Conservation (phyloP, 2,888 invertebrate genomes). For the Allophyes oxyacanthae region DNA sequence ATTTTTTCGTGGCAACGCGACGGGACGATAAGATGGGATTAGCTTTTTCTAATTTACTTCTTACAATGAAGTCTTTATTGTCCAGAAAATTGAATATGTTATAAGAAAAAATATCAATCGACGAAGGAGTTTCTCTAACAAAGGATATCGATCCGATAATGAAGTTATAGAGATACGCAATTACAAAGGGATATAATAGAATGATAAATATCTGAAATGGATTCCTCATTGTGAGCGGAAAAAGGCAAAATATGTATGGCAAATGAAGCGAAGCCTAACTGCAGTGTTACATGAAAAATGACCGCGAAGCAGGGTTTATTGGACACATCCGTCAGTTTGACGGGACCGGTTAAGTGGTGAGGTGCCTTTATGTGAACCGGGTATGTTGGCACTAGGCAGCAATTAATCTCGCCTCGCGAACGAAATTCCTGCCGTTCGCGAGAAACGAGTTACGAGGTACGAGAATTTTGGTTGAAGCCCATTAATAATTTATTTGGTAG, state of each 20-base stretch:
- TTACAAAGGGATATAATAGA: no score
- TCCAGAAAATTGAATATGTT: slow-evolving; percentile 34
- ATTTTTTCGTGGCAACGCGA: slow-evolving; percentile 18
- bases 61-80: slow-evolving; percentile 15
- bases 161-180: no score
- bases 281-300: slow-evolving; percentile 42
- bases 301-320: slow-evolving; percentile 39
- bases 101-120: slow-evolving; percentile 13
- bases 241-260: slow-evolving; percentile 6
- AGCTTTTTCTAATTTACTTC: slow-evolving; percentile 42
- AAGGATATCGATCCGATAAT: not conserved
- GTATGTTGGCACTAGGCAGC: slow-evolving; percentile 28
- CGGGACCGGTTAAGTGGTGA: slow-evolving; percentile 31
- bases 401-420: slow-evolving; percentile 46
- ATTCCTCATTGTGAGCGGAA: not conserved
- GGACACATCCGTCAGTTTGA: slow-evolving; percentile 50
- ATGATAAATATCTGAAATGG: not conserved
- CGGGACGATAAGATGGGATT: slow-evolving; percentile 28
- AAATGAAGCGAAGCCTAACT: slow-evolving; percentile 22
- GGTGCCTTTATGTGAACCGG: slow-evolving; percentile 32
- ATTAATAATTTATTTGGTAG: slow-evolving; percentile 23
- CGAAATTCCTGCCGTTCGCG: slow-evolving; percentile 39
- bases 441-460: slow-evolving; percentile 25
- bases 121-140: not conserved
- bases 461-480: slow-evolving; percentile 30